Evolutionary conservation across 2,888 invertebrate genomes (phyloP), one percentile per base, ranked within the genome.

Genomic region (Lathronympha strigana): DNA sequence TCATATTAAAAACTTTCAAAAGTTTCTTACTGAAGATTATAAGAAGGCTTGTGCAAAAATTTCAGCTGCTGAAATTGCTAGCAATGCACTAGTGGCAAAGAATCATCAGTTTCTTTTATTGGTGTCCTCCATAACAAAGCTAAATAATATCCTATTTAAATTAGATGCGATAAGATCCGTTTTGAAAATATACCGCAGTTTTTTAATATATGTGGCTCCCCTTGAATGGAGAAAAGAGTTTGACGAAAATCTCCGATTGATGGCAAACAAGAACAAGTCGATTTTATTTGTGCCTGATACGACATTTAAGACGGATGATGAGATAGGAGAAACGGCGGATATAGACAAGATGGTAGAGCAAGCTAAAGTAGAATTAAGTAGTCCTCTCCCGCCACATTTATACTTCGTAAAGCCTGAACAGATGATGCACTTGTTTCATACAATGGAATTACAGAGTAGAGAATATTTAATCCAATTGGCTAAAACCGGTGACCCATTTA

Each of bases 381-480:
- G 83, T 67, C 90, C 89, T n/a, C 72, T 74, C 25, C 82, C 81
- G 1, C 78, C 85, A 19, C 63, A 76, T 55, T 75, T 86, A 63
- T 91, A 80, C 74, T 92, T 92, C 69, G 78, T 73, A 53, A 74
- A 73, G 1, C 88, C 91, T 8, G 78, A 80, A 47, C 82, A 92
- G 74, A 90, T 90, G 84, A 78, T 90, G 36, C 83, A 87, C 73
- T 73, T 90, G 68, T 92, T 92, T 70, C 82, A 88, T 49, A 81
- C 83, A 11, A 90, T 91, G 90, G 91, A 92, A 73, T 75, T 91
- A 69, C 92, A 92, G 72, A 92, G 92, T 70, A 81, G 92, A 71
- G 90, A 91, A 76, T 92, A 92, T 76, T 78, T 92, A 63, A 85
- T 76, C 66, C 84, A 92, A 67, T 79, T 88, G 31, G 78, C 91